A percentile compares a stretch with the other conserved stretches of the same genome.
Conservation (phyloP, 2,113 vertebrate genomes). For the Neotoma lepida region DNA sequence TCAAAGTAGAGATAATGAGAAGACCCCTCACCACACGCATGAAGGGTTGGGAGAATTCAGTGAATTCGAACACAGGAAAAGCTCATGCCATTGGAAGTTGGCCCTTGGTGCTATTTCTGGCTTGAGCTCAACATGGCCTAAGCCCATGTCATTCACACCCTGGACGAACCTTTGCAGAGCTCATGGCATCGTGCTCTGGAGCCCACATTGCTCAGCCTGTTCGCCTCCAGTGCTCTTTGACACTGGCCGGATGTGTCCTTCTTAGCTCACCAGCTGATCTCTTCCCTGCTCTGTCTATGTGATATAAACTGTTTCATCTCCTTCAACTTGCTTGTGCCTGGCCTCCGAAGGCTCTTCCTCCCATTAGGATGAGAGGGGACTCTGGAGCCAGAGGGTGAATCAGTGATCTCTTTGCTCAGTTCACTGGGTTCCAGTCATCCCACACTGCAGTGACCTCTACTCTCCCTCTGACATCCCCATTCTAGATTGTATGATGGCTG, state of each 20-base stretch:
- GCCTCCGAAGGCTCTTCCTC: background rate
- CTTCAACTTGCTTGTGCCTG: background rate
- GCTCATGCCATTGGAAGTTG: background rate
- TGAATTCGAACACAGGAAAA: background rate
- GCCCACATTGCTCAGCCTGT: background rate
- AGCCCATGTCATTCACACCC: background rate
- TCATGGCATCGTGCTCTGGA: background rate
- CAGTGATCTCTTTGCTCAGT: background rate
- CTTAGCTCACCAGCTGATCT: background rate
- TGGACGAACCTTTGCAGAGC: background rate
- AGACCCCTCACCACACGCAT: background rate
- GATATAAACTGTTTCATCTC: background rate
- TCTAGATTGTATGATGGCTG: background rate
- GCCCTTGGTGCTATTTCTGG: conserved; percentile 1
- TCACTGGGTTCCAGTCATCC: conserved; percentile 63
- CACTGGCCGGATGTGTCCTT: background rate
- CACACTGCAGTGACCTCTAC: conserved; percentile 30
- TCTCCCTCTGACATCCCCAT: conserved; percentile 30
- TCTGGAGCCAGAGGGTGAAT: background rate
- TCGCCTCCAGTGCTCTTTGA: background rate
- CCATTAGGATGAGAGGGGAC: background rate
- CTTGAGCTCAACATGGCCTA: background rate
- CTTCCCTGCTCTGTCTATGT: background rate
- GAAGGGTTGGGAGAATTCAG: background rate
- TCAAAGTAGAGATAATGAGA: conserved; percentile 4